Conservation (phyloP, 2,113 vertebrate genomes). For the Syngnathoides biaculeatus region DNA sequence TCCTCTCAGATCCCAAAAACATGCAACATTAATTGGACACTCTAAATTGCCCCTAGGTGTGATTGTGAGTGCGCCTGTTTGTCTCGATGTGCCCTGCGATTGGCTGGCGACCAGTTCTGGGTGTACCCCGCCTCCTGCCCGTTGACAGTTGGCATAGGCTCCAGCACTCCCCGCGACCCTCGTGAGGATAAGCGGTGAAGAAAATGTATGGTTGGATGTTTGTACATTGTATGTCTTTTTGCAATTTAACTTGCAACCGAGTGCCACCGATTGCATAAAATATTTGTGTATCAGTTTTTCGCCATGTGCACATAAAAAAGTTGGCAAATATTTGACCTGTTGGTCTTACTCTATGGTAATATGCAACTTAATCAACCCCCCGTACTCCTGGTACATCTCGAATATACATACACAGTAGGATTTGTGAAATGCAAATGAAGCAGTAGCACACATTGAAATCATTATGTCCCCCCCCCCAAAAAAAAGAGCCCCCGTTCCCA, state of each 20-base stretch:
- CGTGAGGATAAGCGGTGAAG: too few species aligned
- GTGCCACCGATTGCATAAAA: neutral
- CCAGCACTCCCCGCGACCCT: too few species aligned
- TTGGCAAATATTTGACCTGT: conserved; percentile 19
- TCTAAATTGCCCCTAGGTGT: too few species aligned
- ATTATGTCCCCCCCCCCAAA: conserved; percentile 47
- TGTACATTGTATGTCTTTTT: neutral
- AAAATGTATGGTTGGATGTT: too few species aligned
- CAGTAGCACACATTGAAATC: conserved; percentile 56
- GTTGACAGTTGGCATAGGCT: too few species aligned
- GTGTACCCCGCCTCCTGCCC: too few species aligned
- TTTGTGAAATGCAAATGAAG: conserved; percentile 64
- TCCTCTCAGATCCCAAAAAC: too few species aligned
- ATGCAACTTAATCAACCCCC: conserved; percentile 2
- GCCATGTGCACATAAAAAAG: neutral
- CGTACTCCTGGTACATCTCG: neutral
- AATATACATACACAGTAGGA: conserved; percentile 28
- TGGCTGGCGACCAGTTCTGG: too few species aligned
- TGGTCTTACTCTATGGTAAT: conserved; percentile 1
- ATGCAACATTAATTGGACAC: too few species aligned
- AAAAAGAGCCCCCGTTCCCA: conserved; percentile 45
- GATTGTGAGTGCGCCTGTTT: too few species aligned
- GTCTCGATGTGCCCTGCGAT: too few species aligned
- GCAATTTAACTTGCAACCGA: conserved; percentile 3
- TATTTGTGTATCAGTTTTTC: neutral